Evolutionary conservation across 2,797 vertebrate genomes (phyloP).

Genomic region (Cynodonichthys magdalenae): DNA sequence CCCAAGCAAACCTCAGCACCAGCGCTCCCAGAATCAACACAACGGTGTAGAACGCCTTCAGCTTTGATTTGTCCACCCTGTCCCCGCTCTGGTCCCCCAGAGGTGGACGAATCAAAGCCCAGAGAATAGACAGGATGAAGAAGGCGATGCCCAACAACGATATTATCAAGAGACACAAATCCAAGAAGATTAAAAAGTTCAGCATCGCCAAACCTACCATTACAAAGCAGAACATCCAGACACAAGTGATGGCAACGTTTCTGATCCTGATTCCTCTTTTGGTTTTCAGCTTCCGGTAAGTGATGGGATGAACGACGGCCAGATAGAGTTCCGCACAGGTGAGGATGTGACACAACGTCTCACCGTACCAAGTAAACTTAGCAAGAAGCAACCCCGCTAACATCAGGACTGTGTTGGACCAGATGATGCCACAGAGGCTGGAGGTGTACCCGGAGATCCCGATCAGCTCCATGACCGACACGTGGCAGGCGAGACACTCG

Average conservation of each 20-base stretch:
- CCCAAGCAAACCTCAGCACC: not conserved
- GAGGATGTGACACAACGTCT: constrained; percentile 2
- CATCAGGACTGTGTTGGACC: not conserved
- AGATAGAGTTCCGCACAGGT: constrained; percentile 17
- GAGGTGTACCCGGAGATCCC: not conserved
- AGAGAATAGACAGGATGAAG: constrained; percentile 31
- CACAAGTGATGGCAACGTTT: not conserved
- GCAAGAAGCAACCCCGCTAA: fast-evolving
- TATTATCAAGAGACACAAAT: not conserved
- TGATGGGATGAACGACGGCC: constrained; percentile 14
- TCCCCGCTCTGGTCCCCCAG: constrained; percentile 17
- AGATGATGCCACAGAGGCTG: too few species aligned
- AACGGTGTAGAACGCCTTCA: constrained; percentile 18
- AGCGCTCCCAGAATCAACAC: constrained; percentile 4
- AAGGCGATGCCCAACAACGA: not conserved
- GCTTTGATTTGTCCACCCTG: constrained; percentile 14
- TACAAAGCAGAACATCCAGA: not conserved
- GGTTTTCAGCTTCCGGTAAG: constrained; percentile 3
- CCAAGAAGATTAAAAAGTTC: not conserved
- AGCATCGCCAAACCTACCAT: not conserved
- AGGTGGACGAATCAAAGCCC: constrained; percentile 13
- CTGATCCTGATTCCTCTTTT: constrained; percentile 4
- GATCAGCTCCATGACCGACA: constrained; percentile 1
- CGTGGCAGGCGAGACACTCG: constrained; percentile 5
- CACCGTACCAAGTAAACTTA: not conserved